These are phyloP conservation scores for Pygoscelis adeliae DNA, from an alignment of 2,113 vertebrate species.

Conservation along the genomic window DNA sequence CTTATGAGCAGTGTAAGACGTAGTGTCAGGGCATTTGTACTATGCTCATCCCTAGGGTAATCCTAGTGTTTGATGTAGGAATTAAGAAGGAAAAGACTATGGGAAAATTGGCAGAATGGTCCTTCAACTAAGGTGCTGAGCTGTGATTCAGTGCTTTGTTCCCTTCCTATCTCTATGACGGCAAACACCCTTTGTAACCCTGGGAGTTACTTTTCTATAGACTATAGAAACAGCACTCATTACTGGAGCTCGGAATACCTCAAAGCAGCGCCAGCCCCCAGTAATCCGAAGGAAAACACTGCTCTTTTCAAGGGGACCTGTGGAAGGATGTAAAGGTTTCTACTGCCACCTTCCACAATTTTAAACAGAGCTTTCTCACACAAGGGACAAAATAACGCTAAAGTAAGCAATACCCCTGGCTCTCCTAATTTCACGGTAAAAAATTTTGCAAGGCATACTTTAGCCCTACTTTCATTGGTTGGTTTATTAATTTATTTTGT, in stretches of 20 bases:
- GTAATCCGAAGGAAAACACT: not conserved
- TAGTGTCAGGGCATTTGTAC: not conserved
- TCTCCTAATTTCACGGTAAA: not conserved
- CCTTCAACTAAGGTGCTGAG: not conserved
- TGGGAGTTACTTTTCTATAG: not conserved
- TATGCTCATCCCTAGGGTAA: not conserved
- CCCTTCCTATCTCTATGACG: rapidly evolving
- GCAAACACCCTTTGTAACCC: not conserved
- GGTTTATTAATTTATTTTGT: not conserved
- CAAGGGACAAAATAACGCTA: not conserved
- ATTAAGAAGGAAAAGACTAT: not conserved
- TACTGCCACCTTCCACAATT: not conserved
- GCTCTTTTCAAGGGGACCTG: not conserved
- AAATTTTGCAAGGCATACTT: not conserved
- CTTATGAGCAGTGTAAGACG: not conserved
- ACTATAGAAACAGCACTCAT: not conserved
- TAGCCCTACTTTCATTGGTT: not conserved
- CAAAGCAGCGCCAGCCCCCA: not conserved
- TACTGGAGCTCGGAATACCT: not conserved
- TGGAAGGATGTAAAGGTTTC: not conserved
- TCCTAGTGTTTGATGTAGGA: not conserved
- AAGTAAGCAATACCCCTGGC: not conserved
- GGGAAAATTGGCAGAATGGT: not conserved
- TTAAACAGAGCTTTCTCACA: not conserved
- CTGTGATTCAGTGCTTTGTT: not conserved